Percentiles rank a stretch among this genome's conserved stretches.
Conservation (phyloP, 2,888 invertebrate species). For the Sericinus montela region DNA sequence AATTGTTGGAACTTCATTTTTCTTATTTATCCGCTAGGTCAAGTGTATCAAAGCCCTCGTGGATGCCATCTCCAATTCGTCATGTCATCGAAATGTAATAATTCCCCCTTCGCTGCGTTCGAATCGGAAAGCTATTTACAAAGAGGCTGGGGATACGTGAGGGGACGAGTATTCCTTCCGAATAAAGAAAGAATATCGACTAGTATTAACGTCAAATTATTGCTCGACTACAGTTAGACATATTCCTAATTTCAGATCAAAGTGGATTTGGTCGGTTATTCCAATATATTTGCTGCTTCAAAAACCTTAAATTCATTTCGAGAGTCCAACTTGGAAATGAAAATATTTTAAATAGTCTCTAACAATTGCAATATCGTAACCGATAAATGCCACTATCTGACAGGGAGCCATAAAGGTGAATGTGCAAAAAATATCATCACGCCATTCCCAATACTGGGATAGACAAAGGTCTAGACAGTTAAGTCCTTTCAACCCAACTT, state of each 20-base stretch:
- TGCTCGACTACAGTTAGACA: constrained; percentile 34
- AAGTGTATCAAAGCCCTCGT: constrained; percentile 41
- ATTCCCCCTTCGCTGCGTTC: constrained; percentile 49
- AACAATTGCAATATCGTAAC: too few species aligned
- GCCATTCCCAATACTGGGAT: too few species aligned
- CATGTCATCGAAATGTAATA: constrained; percentile 76
- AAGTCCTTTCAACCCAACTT: too few species aligned
- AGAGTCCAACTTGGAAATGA: too few species aligned
- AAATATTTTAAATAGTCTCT: too few species aligned
- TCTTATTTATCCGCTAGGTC: constrained; percentile 34
- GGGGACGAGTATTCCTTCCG: constrained; percentile 37
- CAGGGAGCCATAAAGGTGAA: too few species aligned
- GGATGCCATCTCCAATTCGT: constrained; percentile 63
- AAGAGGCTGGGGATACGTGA: constrained; percentile 48
- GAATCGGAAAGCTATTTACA: constrained; percentile 67
- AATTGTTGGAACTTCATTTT: background rate
- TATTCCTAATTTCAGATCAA: constrained; percentile 25
- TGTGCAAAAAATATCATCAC: too few species aligned
- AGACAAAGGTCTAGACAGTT: too few species aligned
- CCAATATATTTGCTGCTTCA: too few species aligned
- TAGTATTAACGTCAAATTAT: constrained; percentile 42
- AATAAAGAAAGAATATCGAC: constrained; percentile 50
- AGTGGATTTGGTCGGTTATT: too few species aligned
- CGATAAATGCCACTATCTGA: too few species aligned
- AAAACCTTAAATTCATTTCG: too few species aligned